A percentile compares a stretch with the other conserved stretches of the same genome.
Conservation (phyloP, 2,888 invertebrate genomes). For the Crematogaster levior region DNA sequence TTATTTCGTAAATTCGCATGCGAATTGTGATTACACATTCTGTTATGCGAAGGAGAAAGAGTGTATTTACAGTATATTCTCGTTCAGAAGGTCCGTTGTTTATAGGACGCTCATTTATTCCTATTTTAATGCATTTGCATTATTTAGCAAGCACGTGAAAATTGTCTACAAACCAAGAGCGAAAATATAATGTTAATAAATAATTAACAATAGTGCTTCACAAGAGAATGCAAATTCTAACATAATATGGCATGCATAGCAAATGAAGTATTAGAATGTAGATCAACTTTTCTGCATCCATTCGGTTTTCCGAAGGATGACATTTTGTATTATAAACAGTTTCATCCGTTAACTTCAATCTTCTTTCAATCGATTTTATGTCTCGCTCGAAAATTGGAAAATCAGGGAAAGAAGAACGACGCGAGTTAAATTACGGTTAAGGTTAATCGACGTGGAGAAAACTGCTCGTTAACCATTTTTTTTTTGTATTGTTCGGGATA, state of each 20-base stretch:
- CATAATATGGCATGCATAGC: neutral
- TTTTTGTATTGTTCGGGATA: constrained; percentile 7
- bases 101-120: neutral
- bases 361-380: neutral
- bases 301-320: neutral
- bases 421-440: neutral
- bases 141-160: constrained; percentile 1
- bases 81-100: constrained; percentile 11
- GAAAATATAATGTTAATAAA: neutral
- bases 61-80: neutral
- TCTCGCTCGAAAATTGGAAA: neutral
- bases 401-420: neutral
- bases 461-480: constrained; percentile 1
- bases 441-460: constrained; percentile 17
- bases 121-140: constrained; percentile 30
- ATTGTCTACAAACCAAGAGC: neutral
- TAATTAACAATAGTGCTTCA: neutral
- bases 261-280: constrained; percentile 3
- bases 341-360: neutral
- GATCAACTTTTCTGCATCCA: neutral
- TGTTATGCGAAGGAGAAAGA: neutral
- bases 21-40: constrained; percentile 1
- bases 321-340: neutral
- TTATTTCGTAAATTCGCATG: constrained; percentile 29
- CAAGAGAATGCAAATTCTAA: neutral